Evolutionary conservation across 2,113 vertebrate genomes (phyloP), one percentile per base, ranked within the genome.

Genomic region (Anarrhichthys ocellatus): DNA sequence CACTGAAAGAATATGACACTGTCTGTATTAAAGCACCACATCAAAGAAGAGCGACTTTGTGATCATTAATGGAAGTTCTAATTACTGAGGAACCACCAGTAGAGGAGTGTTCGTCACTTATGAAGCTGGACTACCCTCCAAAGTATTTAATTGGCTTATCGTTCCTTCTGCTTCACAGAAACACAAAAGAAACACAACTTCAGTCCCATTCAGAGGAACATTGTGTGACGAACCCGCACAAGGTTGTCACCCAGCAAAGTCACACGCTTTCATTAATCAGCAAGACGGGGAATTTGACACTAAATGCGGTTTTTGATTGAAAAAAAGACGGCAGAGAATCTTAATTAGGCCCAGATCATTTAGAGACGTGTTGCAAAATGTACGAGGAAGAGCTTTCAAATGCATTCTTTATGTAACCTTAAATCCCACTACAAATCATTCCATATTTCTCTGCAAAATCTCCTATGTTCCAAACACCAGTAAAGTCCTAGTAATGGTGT

Each of bases 31-130:
- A 89, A 75, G 83, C 78, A 80, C 56, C 46, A 90, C 90, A 91
- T 94, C 87, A 92, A 94, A 92, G 90, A 84, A 77, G 42, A 84
- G 78, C 52, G 75, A 92, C 87, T 93, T 89, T 89, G 88, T 88
- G 91, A 94, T 93, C 89, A 90, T 94, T 93, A 94, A 93, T 88
- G 88, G 73, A 92, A 71, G 75, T 92, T 87, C 89, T 94, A 93
- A 94, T 95, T 94, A 92, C 90, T 78, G 83, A 90, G 81, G 75
- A 93, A 85, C 80, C 82, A 90, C 84, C 85, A 90, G 88, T 84
- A 84, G 86, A 58, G 2, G 64, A 48, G 54, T 36, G 82, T 92
- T 91, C 83, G 92, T 92, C 89, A 91, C 92, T 94, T 92, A 92
- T 86, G 84, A 92, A 92, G 88, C 80, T 61, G 36, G 59, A 87